These are phyloP conservation scores for Leucozona laternaria DNA, from an alignment of 2,888 invertebrate species.

Conservation along the genomic window DNA sequence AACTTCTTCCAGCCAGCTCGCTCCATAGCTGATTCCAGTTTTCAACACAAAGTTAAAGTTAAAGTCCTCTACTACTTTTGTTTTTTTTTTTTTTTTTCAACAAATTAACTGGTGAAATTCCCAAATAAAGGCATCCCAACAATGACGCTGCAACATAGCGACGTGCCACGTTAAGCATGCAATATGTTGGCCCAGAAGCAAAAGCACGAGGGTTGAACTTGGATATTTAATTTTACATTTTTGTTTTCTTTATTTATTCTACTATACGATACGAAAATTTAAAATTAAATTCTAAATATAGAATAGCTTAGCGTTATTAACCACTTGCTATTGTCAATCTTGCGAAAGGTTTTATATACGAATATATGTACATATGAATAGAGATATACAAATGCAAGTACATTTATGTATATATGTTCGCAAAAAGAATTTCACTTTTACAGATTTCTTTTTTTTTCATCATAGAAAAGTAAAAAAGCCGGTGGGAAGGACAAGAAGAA, in stretches of 20 bases:
- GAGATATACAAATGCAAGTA: neutral
- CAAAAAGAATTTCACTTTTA: neutral
- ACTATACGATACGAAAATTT: constrained; percentile 13
- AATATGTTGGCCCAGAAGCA: constrained; percentile 37
- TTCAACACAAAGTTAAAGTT: too few species aligned
- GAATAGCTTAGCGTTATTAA: constrained; percentile 43
- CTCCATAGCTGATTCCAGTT: too few species aligned
- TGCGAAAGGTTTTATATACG: constrained; percentile 33
- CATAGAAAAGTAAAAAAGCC: neutral
- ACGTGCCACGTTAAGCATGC: constrained; percentile 26
- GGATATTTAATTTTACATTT: constrained; percentile 38
- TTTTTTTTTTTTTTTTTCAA: too few species aligned
- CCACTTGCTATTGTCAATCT: constrained; percentile 64
- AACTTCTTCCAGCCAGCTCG: too few species aligned
- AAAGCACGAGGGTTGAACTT: constrained; percentile 44
- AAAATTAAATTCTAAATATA: constrained; percentile 57
- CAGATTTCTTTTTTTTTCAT: neutral
- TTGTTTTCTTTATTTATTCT: neutral
- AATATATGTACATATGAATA: neutral
- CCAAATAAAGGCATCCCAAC: neutral
- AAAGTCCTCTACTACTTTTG: too few species aligned
- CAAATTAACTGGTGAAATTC: constrained; percentile 7
- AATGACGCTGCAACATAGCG: constrained; percentile 8
- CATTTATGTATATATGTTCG: neutral
- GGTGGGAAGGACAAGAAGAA: neutral